Evolutionary conservation across 2,797 vertebrate species (phyloP), one percentile per base, ranked within the genome.

Genomic region (Uromys caudimaculatus): DNA sequence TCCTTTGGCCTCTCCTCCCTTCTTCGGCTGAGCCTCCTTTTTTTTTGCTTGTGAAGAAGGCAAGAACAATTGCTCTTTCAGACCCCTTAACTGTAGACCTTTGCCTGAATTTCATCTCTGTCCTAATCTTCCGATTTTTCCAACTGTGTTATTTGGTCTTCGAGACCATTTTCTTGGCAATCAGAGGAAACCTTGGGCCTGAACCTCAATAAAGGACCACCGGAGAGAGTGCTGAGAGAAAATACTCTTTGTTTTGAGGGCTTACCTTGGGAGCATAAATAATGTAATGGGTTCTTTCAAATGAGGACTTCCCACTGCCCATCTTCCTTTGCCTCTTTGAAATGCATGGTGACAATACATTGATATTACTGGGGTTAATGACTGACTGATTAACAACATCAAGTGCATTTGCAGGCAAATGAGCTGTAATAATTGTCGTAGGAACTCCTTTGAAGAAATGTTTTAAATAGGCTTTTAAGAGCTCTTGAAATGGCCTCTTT

Each of bases 321-420:
- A 6, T 84, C 89, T 94, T 97, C 92, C 76, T 85, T 98, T 97
- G 97, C 92, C 90, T 97, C 94, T 97, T 96, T 97, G 95, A 96
- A 98, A 98, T 97, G 97, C 97, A 73, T 83, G 88, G 91, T 97
- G 96, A 97, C 90, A 98, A 79, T 85, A 75, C 84, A 92, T 88
- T 97, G 96, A 97, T 98, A 95, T 97, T 97, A 93, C 88, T 50
- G 98, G 98, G 97, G 97, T 98, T 98, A 98, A 98, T 98, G 96
- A 98, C 96, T 97, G 90, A 95, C 97, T 97, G 97, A 98, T 98
- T 98, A 98, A 98, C 96, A 98, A 95, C 92, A 96, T 94, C 97
- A 93, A 98, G 97, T 79, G 78, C 93, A 97, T 98, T 98, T 98
- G 93, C 97, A 96, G 97, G 89, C 95, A 97, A 98, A 96, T 98